Conservation (phyloP, 2,113 vertebrate species). For the Malurus elegans region DNA sequence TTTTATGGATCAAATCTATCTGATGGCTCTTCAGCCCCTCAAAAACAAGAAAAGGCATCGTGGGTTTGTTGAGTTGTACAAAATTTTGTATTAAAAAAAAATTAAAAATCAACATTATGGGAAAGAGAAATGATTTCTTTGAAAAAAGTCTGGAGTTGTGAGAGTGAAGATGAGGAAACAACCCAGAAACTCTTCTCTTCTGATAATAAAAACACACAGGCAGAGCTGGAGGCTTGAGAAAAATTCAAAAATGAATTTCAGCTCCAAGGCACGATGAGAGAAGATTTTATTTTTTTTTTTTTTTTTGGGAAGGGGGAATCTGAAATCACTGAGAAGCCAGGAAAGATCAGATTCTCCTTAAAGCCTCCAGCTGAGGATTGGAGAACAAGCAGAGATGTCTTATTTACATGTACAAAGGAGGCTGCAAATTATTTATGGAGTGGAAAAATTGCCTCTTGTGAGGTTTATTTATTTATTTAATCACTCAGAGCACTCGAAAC, state of each 20-base stretch:
- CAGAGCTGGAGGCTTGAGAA: neutral
- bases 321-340: neutral
- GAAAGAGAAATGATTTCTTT: conserved; percentile 5
- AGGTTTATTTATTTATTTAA: conserved; percentile 1
- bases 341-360: neutral
- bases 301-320: neutral
- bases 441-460: neutral
- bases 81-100: neutral
- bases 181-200: neutral
- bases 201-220: neutral
- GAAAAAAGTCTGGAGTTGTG: neutral
- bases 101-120: neutral
- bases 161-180: neutral
- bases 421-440: neutral
- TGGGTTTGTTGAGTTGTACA: neutral
- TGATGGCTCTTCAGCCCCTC: neutral
- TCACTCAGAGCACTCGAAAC: neutral
- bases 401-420: neutral
- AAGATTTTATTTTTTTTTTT: neutral
- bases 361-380: neutral
- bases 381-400: neutral
- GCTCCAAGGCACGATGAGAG: neutral
- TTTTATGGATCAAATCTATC: neutral
- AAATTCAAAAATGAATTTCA: neutral
- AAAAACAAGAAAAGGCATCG: neutral